A percentile compares a stretch with the other conserved stretches of the same genome.
Conservation (phyloP, 2,888 invertebrate genomes). For the Ornithoptera priamus region DNA sequence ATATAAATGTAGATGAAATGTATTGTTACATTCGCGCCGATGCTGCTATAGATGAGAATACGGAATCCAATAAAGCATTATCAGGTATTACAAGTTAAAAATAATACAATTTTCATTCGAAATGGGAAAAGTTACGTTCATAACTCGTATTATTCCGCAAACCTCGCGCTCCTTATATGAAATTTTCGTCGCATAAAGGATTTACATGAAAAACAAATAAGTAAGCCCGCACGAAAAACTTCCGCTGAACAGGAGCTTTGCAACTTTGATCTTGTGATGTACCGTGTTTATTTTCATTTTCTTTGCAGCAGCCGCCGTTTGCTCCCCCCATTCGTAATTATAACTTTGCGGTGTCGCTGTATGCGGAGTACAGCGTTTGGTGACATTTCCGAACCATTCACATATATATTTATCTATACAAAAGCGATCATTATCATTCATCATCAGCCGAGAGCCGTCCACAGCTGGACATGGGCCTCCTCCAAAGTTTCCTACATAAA, state of each 20-base stretch:
- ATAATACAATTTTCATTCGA: slow-evolving; percentile 13
- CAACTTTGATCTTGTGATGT: slow-evolving; percentile 8
- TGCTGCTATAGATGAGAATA: too few species aligned
- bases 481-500: too few species aligned
- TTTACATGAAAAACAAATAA: slow-evolving; percentile 25
- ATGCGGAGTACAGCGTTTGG: neutral
- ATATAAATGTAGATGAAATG: too few species aligned
- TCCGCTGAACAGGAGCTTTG: slow-evolving; percentile 4
- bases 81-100: neutral
- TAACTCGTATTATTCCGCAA: slow-evolving; percentile 15
- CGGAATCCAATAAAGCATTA: too few species aligned
- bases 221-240: slow-evolving; percentile 22
- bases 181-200: slow-evolving; percentile 19
- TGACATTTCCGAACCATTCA: neutral
- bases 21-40: too few species aligned
- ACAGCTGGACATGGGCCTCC: too few species aligned
- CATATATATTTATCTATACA: too few species aligned
- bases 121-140: slow-evolving; percentile 16
- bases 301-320: slow-evolving; percentile 1
- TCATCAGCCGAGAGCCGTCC: too few species aligned
- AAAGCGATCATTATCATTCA: too few species aligned
- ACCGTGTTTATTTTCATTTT: slow-evolving; percentile 8
- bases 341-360: neutral
- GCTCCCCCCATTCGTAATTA: neutral
- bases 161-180: slow-evolving; percentile 13